Percentiles rank a stretch among this genome's conserved stretches.
Conservation (phyloP, 2,113 vertebrate genomes). For the Zeus faber region DNA sequence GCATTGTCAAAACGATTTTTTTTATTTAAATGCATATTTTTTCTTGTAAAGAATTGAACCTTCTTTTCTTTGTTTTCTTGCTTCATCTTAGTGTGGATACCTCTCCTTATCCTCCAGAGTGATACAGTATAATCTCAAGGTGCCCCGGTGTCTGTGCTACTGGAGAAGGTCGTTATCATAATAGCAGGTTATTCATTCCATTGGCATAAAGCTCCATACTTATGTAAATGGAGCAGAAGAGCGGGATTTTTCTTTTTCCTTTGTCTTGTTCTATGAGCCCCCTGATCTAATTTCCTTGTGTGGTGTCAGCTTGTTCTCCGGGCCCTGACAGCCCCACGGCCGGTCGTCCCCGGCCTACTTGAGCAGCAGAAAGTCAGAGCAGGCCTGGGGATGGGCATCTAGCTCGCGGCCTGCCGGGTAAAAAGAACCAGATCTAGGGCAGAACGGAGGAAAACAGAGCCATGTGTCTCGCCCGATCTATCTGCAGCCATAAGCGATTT, state of each 20-base stretch:
- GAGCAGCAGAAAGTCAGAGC: slow-evolving; percentile 58
- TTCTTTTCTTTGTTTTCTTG: slow-evolving; percentile 7
- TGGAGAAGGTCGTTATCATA: slow-evolving; percentile 49
- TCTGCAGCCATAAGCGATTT: slow-evolving; percentile 43
- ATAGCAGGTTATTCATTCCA: slow-evolving; percentile 51
- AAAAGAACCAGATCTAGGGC: slow-evolving; percentile 62
- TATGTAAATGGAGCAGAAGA: slow-evolving; percentile 51
- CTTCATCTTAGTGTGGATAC: slow-evolving; percentile 12
- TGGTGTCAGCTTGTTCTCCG: slow-evolving; percentile 52
- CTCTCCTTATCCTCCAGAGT: slow-evolving; percentile 25
- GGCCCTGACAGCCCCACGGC: slow-evolving; percentile 43
- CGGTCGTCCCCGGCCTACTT: slow-evolving; percentile 32
- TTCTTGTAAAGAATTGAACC: too few relatives aligned
- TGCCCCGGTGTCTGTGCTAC: slow-evolving; percentile 37
- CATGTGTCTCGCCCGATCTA: slow-evolving; percentile 36
- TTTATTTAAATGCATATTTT: too few relatives aligned
- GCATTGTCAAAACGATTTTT: too few relatives aligned
- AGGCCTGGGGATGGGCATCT: slow-evolving; percentile 59
- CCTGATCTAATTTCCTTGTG: slow-evolving; percentile 56
- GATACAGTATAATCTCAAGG: slow-evolving; percentile 46
- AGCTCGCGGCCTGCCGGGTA: slow-evolving; percentile 51
- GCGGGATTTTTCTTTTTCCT: slow-evolving; percentile 33
- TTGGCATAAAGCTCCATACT: slow-evolving; percentile 43
- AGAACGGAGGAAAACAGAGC: slow-evolving; percentile 47
- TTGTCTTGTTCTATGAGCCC: slow-evolving; percentile 47